These are phyloP conservation scores for Amiota minor DNA, from an alignment of 2,888 invertebrate genomes.

Conservation along the genomic window DNA sequence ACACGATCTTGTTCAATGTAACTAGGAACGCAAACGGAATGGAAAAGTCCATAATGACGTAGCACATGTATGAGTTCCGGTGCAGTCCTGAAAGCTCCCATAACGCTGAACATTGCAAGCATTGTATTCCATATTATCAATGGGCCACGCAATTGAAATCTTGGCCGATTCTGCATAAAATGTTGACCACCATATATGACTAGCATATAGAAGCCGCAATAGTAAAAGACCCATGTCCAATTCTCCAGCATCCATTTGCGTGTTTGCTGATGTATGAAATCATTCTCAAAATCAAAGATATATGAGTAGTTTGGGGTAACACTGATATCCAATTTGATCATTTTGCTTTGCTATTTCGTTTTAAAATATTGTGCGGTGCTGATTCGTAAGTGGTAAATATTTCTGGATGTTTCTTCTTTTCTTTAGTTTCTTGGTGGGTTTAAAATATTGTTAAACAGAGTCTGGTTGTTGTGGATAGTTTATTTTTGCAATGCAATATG, in stretches of 20 bases:
- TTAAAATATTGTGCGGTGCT: not conserved
- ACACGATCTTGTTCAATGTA: conserved; percentile 94
- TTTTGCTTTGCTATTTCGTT: conserved; percentile 45
- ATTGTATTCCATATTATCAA: conserved; percentile 93
- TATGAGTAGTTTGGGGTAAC: conserved; percentile 92
- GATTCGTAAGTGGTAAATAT: conserved; percentile 8
- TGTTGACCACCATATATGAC: conserved; percentile 94
- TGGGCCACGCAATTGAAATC: conserved; percentile 89
- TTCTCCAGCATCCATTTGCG: conserved; percentile 96
- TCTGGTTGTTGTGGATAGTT: not conserved
- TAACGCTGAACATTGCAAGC: conserved; percentile 94
- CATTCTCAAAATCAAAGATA: conserved; percentile 95
- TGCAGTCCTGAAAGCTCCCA: conserved; percentile 92
- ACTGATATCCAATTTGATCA: conserved; percentile 75
- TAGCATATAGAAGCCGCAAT: conserved; percentile 90
- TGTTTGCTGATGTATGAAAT: conserved; percentile 91
- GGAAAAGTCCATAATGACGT: conserved; percentile 91
- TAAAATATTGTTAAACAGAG: too few species aligned
- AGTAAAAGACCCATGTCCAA: conserved; percentile 94
- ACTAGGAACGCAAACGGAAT: conserved; percentile 96
- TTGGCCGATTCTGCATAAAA: conserved; percentile 92
- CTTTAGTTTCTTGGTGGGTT: too few species aligned
- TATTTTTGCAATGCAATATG: conserved; percentile 28
- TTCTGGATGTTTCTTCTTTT: conserved; percentile 18
- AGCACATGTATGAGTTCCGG: conserved; percentile 94